Percentiles rank a stretch among this genome's conserved stretches.
Conservation (phyloP, 2,113 vertebrate species). For the Sterna hirundo region DNA sequence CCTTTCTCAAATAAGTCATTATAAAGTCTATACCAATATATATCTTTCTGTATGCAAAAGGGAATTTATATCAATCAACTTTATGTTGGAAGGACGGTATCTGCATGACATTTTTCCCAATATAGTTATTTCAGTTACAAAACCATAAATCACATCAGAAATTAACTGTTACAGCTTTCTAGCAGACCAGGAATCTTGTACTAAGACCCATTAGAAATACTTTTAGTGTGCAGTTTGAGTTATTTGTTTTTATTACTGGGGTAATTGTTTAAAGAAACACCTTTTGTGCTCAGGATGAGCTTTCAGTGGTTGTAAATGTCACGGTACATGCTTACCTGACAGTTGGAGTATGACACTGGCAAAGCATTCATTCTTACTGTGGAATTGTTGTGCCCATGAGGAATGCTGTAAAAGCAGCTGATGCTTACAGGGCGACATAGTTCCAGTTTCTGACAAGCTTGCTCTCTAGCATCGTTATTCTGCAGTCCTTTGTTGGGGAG, state of each 20-base stretch:
- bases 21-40: not conserved
- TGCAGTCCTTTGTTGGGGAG: not conserved
- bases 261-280: not conserved
- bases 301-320: not conserved
- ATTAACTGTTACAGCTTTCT: not conserved
- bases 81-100: not conserved
- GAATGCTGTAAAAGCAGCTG: not conserved
- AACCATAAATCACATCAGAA: not conserved
- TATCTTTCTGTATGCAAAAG: not conserved
- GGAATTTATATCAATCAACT: not conserved
- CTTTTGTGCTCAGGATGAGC: not conserved
- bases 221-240: not conserved
- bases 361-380: not conserved
- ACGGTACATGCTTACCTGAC: not conserved
- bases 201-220: not conserved
- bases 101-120: not conserved
- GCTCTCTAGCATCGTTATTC: not conserved
- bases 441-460: not conserved
- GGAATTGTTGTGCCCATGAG: not conserved
- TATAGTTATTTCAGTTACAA: not conserved
- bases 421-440: not conserved
- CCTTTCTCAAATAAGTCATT: not conserved
- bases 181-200: not conserved
- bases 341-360: not conserved
- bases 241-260: not conserved